Evolutionary conservation across 2,797 vertebrate species (phyloP).

Genomic region (Chaetophractus vellerosus): DNA sequence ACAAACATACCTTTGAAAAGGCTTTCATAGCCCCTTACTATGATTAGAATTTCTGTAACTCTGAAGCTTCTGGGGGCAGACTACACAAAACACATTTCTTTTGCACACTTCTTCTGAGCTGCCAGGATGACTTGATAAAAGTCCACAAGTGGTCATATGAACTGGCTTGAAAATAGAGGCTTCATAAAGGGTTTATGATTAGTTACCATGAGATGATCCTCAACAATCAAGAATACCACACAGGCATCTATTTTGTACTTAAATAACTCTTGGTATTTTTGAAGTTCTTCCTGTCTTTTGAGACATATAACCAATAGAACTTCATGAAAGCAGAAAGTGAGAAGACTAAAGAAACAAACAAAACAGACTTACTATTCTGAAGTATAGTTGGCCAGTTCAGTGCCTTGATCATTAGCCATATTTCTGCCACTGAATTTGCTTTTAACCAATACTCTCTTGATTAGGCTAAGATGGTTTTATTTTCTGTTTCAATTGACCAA

Average conservation of each 20-base stretch:
- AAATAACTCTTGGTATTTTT: conserved; percentile 14
- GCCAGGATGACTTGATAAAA: conserved; percentile 53
- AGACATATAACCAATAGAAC: background rate
- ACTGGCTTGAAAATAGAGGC: conserved; percentile 29
- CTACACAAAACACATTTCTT: conserved; percentile 82
- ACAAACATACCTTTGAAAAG: conserved; percentile 78
- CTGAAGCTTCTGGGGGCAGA: conserved; percentile 76
- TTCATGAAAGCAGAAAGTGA: conserved; percentile 29
- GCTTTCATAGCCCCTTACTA: conserved; percentile 83
- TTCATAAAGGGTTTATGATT: too few species aligned
- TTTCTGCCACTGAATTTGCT: conserved; percentile 32
- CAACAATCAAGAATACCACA: background rate
- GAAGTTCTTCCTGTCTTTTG: background rate
- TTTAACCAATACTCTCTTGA: background rate
- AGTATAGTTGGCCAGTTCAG: background rate
- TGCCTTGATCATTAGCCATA: background rate
- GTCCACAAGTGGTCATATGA: background rate
- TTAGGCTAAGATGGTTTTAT: conserved; percentile 24
- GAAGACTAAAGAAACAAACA: background rate
- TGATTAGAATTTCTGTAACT: conserved; percentile 84
- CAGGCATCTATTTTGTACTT: background rate
- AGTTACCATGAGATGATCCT: too few species aligned
- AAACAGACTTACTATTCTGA: background rate
- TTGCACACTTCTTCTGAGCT: conserved; percentile 5
- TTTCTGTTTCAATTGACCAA: background rate